Conservation (phyloP, 2,113 vertebrate species). For the Oreochromis tanganicae region DNA sequence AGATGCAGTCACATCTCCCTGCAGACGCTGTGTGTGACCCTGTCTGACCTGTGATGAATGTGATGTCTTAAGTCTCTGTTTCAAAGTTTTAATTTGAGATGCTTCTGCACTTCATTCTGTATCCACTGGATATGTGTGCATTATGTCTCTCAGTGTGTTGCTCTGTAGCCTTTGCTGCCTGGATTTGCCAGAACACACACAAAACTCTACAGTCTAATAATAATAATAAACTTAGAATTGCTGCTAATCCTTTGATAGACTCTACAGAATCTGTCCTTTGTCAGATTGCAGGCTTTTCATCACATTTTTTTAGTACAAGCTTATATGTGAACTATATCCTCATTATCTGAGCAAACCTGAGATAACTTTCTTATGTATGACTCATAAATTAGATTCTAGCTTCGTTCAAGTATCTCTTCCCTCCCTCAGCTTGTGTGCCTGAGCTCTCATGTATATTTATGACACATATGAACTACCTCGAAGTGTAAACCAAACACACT, state of each 20-base stretch:
- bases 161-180: not conserved
- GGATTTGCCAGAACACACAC: not conserved
- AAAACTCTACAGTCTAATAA: not conserved
- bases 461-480: not conserved
- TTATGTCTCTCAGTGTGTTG: not conserved
- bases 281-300: not conserved
- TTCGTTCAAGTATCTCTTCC: not conserved
- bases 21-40: not conserved
- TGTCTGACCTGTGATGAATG: not conserved
- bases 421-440: not conserved
- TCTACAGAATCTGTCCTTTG: not conserved
- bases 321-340: not conserved
- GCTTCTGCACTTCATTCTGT: not conserved
- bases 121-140: not conserved
- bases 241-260: not conserved
- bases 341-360: not conserved
- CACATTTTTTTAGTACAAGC: not conserved
- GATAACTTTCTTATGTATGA: not conserved
- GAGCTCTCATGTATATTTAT: constrained; percentile 13
- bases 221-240: not conserved
- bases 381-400: not conserved
- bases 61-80: not conserved
- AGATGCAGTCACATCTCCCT: not conserved
- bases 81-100: not conserved
- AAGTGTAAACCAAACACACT: constrained; percentile 23